Conservation (phyloP, 2,888 invertebrate genomes). For the Hecatera dysodea region DNA sequence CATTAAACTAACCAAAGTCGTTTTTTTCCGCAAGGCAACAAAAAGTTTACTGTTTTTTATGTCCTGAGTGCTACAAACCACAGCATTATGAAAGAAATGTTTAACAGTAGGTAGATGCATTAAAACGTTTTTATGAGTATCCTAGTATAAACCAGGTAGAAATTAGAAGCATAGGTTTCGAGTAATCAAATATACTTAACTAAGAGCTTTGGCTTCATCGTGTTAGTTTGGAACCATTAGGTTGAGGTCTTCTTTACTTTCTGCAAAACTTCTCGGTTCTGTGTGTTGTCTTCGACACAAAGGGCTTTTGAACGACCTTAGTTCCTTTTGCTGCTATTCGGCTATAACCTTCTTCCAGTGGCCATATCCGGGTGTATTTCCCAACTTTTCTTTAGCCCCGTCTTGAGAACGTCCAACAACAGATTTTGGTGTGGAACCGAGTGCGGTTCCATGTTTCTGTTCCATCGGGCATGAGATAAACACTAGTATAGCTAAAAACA, state of each 20-base stretch:
- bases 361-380: background rate
- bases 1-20: conserved; percentile 29
- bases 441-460: no score
- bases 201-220: background rate
- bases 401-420: no score
- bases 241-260: background rate
- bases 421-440: no score
- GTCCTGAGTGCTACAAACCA: conserved; percentile 56
- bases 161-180: background rate
- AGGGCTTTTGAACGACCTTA: no score
- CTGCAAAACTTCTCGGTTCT: background rate
- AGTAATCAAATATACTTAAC: background rate
- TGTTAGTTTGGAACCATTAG: background rate
- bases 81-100: conserved; percentile 34
- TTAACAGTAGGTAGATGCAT: background rate
- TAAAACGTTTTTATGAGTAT: background rate
- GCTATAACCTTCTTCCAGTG: background rate
- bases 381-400: no score
- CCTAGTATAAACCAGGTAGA: background rate
- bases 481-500: no score
- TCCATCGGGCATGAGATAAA: no score
- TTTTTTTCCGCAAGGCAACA: conserved; percentile 28
- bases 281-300: background rate
- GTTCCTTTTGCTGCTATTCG: background rate
- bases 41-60: conserved; percentile 47